Percentiles rank a stretch among this genome's conserved stretches.
Conservation (phyloP, 2,797 vertebrate genomes). For the Rhinogobio ventralis region DNA sequence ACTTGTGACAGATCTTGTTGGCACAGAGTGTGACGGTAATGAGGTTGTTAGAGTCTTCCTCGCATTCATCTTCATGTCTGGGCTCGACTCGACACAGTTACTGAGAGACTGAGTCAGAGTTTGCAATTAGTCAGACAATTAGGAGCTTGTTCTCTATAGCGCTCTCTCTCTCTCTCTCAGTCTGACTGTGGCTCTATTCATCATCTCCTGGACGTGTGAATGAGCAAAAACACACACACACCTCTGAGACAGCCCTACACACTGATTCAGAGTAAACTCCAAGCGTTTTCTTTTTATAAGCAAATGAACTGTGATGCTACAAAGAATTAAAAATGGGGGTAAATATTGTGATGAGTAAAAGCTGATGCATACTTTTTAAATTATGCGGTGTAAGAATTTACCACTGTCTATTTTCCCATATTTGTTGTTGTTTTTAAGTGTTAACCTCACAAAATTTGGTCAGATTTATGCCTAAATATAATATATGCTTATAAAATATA, state of each 20-base stretch:
- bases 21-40: slow-evolving; percentile 29
- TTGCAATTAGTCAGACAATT: slow-evolving; percentile 80
- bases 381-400: no score
- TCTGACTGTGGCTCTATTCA: slow-evolving; percentile 64
- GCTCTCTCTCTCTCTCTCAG: slow-evolving; percentile 65
- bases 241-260: slow-evolving; percentile 40
- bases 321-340: not conserved
- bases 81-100: slow-evolving; percentile 61
- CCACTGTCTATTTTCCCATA: no score
- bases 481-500: no score
- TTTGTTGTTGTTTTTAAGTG: no score
- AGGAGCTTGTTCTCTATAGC: slow-evolving; percentile 71
- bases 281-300: not conserved
- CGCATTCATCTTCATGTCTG: slow-evolving; percentile 63
- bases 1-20: slow-evolving; percentile 44
- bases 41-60: slow-evolving; percentile 22
- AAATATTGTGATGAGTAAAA: not conserved
- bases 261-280: not conserved
- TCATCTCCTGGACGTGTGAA: slow-evolving; percentile 64
- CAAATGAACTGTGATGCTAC: no score
- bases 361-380: not conserved
- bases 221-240: slow-evolving; percentile 43
- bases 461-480: no score
- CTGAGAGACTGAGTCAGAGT: slow-evolving; percentile 71
- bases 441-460: no score